Evolutionary conservation across 2,797 vertebrate species (phyloP), one percentile per base, ranked within the genome.

Genomic region (Nyctalus aviator): DNA sequence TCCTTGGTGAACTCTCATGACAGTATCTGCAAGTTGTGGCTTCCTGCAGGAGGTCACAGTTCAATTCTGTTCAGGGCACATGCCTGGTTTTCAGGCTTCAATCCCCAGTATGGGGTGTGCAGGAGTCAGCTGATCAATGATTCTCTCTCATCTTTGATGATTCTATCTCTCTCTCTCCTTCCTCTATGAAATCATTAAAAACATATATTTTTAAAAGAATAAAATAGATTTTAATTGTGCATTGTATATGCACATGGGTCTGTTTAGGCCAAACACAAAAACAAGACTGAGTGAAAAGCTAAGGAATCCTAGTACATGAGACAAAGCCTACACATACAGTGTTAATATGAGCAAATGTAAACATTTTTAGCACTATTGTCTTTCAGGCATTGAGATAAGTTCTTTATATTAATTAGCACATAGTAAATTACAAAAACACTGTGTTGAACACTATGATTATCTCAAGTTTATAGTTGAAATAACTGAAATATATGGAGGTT

Each of bases 401-500:
- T 82, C 5, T 82, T 89, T n/a, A 35, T n/a, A 83, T 86, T 44
- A 71, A 62, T 89, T 62, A 84, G 64, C 55, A 73, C 9, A 46
- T 37, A 57, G 44, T 66, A 71, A 27, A 9, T 91, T 75, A 71
- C 25, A 78, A 50, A 15, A 84, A 62, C 21, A 83, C 50, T 86
- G 57, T 73, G 41, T 75, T 75, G n/a, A 41, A 75, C 27, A 79
- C 35, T 64, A 32, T 71, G n/a, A 79, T 72, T 32, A 50, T 68
- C 21, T 84, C 71, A 44, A 94, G 76, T 44, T 64, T 92, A 75
- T 12, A 79, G 10, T 3, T 79, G n/a, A 88, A 94, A 90, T 14
- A 69, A 90, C n/a, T 78, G 64, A 92, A 95, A 79, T 79, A 90
- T 48, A 55, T 76, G 20, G 72, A 84, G 21, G 11, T 46, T 88